phyloP scores from a whole-genome alignment of 2,797 vertebrate species.

The Myotis vivesi region DNA sequence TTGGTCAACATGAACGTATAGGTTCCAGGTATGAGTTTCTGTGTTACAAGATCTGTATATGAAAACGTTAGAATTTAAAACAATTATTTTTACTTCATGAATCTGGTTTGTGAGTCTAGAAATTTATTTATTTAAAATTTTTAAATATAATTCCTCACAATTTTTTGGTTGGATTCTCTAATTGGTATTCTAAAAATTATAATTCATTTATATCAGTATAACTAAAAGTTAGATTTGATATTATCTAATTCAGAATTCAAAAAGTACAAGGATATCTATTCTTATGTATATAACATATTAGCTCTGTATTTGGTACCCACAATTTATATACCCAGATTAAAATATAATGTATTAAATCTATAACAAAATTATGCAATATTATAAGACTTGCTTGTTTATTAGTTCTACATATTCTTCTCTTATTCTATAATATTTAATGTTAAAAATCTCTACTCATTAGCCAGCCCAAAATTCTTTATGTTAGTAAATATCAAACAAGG shows the following conservation, averaged over 20 bases:
- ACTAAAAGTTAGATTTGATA: not conserved
- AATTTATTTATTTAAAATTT: not conserved
- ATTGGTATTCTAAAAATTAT: not conserved
- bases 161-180: not conserved
- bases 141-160: not conserved
- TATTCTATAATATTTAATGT: not conserved
- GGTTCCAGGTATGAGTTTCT: too few species aligned
- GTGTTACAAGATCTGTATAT: too few species aligned
- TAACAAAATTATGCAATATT: not conserved
- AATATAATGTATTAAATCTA: not conserved
- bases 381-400: not conserved
- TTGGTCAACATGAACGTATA: too few species aligned
- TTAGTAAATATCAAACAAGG: not conserved
- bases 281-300: not conserved
- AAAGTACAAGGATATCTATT: not conserved
- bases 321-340: too few species aligned
- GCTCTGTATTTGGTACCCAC: not conserved
- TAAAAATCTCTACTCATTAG: not conserved
- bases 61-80: not conserved
- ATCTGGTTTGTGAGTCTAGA: not conserved
- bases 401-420: not conserved
- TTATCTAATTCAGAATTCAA: not conserved
- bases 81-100: not conserved
- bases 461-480: conserved; percentile 6
- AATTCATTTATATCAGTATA: not conserved